A percentile compares a stretch with the other conserved stretches of the same genome.
Conservation (phyloP, 2,797 vertebrate genomes). For the Mus caroli region DNA sequence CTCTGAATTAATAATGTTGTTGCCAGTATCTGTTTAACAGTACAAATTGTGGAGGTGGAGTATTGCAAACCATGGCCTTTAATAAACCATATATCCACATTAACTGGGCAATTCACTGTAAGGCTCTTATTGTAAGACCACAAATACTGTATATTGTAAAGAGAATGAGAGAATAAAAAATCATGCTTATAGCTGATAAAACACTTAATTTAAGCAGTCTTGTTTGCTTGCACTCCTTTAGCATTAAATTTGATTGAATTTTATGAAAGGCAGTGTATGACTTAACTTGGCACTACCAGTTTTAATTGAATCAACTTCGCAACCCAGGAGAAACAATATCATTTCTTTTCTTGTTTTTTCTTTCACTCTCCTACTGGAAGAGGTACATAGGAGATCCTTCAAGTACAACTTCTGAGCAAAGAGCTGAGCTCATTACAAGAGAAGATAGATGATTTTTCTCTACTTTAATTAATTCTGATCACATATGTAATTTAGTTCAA, state of each 20-base stretch:
- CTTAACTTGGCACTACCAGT: not conserved
- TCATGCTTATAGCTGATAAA: not conserved
- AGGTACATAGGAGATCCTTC: not conserved
- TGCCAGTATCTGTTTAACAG: not conserved
- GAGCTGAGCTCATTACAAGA: not conserved
- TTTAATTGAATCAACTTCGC: not conserved
- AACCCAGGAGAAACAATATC: not conserved
- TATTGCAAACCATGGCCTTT: not conserved
- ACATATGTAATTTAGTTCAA: slow-evolving; percentile 56
- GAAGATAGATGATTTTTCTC: slow-evolving; percentile 22
- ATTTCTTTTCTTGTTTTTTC: not conserved
- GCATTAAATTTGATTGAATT: slow-evolving; percentile 1
- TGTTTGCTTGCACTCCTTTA: not conserved
- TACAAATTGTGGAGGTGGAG: not conserved
- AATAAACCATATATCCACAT: not conserved
- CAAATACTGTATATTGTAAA: not conserved
- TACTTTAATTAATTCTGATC: not conserved
- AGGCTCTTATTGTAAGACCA: not conserved
- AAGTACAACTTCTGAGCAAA: not conserved
- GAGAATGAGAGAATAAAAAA: not conserved
- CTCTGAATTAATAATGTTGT: slow-evolving; percentile 19
- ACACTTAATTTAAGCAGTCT: not conserved
- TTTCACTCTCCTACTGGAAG: not conserved
- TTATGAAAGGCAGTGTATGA: not conserved
- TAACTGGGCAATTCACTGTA: not conserved